A percentile compares a stretch with the other conserved stretches of the same genome.
Conservation (phyloP, 2,113 vertebrate species). For the Bos javanicus region DNA sequence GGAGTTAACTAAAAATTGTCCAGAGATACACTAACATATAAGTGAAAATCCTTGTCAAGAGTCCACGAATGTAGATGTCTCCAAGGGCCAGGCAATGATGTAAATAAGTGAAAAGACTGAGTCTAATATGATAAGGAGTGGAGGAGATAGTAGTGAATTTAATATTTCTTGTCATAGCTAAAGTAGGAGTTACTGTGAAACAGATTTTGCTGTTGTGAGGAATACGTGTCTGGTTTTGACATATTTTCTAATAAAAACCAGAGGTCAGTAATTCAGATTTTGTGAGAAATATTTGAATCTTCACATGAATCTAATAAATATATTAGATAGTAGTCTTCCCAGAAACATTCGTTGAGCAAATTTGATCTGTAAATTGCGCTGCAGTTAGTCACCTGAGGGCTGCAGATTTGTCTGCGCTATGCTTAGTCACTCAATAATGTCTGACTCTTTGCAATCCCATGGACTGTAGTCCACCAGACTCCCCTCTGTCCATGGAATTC, state of each 20-base stretch:
- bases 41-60: not conserved
- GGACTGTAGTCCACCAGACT: not conserved
- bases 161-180: not conserved
- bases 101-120: not conserved
- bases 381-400: not conserved
- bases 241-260: not conserved
- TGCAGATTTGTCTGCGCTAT: not conserved
- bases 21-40: not conserved
- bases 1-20: not conserved
- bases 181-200: not conserved
- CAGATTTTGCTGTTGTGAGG: not conserved
- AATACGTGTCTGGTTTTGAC: not conserved
- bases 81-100: not conserved
- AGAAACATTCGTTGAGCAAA: not conserved
- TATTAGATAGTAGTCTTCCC: not conserved
- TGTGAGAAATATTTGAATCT: not conserved
- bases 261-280: not conserved
- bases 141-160: not conserved
- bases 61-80: not conserved
- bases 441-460: not conserved
- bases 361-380: not conserved
- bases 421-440: not conserved
- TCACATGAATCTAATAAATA: not conserved
- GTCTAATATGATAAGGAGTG: not conserved
- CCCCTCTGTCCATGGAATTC: not conserved